These are phyloP conservation scores for Tetraneura akinire DNA, from an alignment of 1,140 invertebrate genomes.

Conservation along the genomic window DNA sequence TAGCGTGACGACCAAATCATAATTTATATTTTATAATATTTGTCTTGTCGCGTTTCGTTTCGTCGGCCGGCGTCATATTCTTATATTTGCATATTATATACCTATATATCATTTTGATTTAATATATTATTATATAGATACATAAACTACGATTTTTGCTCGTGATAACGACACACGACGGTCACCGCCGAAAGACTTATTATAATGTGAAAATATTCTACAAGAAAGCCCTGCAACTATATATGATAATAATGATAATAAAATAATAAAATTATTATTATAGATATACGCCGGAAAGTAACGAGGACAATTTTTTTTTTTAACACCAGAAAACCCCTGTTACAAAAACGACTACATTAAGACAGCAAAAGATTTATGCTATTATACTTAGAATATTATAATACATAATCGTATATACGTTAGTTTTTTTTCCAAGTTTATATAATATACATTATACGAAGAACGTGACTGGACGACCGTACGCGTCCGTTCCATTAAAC, in stretches of 20 bases:
- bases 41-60: neutral
- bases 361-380: neutral
- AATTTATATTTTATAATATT: neutral
- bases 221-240: too few relatives aligned
- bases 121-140: too few relatives aligned
- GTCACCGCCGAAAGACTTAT: neutral
- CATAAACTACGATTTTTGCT: neutral
- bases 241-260: neutral
- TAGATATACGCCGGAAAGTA: neutral
- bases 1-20: neutral
- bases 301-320: constrained; percentile 1
- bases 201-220: too few relatives aligned
- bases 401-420: too few relatives aligned
- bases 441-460: too few relatives aligned
- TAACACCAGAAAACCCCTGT: neutral
- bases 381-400: neutral
- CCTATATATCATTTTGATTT: too few relatives aligned
- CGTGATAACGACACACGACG: neutral
- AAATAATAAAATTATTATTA: neutral
- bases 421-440: constrained; percentile 15
- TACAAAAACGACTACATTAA: neutral
- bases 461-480: constrained; percentile 31
- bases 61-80: too few relatives aligned
- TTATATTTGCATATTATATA: too few relatives aligned
- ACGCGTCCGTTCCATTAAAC: constrained; percentile 43